phyloP scores from a whole-genome alignment of 2,113 vertebrate genomes.

The Merops nubicus region DNA sequence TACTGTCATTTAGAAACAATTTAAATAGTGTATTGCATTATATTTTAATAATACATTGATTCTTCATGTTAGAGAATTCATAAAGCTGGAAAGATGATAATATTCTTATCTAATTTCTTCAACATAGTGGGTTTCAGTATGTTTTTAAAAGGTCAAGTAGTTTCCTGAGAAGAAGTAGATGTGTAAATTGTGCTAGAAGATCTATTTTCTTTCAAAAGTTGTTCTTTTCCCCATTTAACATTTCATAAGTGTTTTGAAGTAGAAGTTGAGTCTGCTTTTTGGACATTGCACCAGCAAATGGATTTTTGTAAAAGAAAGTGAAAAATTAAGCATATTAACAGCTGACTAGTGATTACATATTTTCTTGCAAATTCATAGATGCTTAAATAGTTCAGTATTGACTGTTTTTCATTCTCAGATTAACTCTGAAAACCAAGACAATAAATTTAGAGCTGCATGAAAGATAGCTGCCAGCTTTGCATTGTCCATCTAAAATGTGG shows the following conservation, averaged over 20 bases:
- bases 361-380: not conserved
- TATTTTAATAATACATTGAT: conserved; percentile 35
- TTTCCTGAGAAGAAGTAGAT: conserved; percentile 53
- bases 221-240: conserved; percentile 42
- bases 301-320: not conserved
- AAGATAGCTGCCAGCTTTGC: not conserved
- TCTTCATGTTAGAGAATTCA: not conserved
- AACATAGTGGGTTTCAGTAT: conserved; percentile 10
- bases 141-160: conserved; percentile 53
- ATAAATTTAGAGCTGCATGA: not conserved
- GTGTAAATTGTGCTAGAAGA: conserved; percentile 39
- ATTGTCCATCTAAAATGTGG: not conserved
- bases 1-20: not conserved
- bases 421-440: not conserved
- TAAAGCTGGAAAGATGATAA: conserved; percentile 22
- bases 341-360: not conserved
- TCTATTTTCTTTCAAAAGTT: conserved; percentile 45
- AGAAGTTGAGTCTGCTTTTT: not conserved
- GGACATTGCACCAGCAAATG: not conserved
- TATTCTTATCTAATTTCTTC: conserved; percentile 9
- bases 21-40: not conserved
- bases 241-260: not conserved
- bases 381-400: not conserved
- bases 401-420: not conserved
- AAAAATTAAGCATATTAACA: not conserved